Base-by-base conservation (phyloP, 1,140 invertebrate species). In the Bursaphelenchus mucronatus region DNA sequence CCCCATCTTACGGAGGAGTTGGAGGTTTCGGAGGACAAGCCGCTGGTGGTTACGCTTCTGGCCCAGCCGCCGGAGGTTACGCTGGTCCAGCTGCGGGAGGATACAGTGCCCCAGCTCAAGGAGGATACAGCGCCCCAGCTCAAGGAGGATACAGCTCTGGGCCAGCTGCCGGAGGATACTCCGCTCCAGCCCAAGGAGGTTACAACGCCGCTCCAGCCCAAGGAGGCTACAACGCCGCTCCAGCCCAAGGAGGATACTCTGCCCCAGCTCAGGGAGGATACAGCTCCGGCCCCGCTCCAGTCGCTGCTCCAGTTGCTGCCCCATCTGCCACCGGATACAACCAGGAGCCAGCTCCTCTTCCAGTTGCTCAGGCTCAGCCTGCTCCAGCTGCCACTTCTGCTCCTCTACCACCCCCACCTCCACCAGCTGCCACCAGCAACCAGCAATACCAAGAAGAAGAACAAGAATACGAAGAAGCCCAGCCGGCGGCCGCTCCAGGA, bases 271-370 rank as follows among this genome's bases (percentile, higher is more conserved):
- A 49, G 15, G 11, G 40, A 21, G 40, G 30, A 43, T 43, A 40
- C 6, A 47, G 50, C n/a, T n/a, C n/a, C 39, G 41, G 57, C 21
- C 9, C 63, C 19, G 63, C 61, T 39, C 61, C 61, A 30, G 30
- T 30, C 30, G 30, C 30, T 30, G 30, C 30, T 30, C 30, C 30
- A 30, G 30, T 30, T 30, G 30, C 30, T 30, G 30, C 30, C 30
- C 30, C 30, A 30, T 30, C 30, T 30, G 30, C 30, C 1, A 30
- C 30, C 30, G 30, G 30, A 30, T 53, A 52, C 40, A 59, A 47
- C 3, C 66, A 66, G n/a, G 50, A 51, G 17, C 64, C 67, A 49
- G 70, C 68, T 8, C 15, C 70, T 7, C 51, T 63, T 49, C 17
- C 11, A 44, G n/a, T 45, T 13, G 47, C 57, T 19, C 57, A 39